These are phyloP conservation scores for Pterostichus niger DNA, from an alignment of 2,888 invertebrate species.

Conservation along the genomic window DNA sequence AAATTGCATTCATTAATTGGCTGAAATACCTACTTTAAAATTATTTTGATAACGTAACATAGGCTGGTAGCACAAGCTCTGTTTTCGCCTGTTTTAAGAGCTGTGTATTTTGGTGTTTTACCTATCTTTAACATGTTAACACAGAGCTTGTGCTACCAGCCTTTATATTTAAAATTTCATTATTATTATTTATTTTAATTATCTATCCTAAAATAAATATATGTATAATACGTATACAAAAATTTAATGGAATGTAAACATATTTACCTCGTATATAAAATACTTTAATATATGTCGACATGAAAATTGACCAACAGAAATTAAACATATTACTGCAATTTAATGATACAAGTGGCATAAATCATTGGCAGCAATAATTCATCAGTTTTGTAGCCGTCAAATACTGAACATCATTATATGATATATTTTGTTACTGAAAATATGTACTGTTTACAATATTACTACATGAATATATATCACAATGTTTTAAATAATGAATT, in stretches of 20 bases:
- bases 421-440: background rate
- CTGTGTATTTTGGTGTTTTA: too few species aligned
- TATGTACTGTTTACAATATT: constrained; percentile 10
- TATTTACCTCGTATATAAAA: background rate
- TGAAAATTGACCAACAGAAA: background rate
- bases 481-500: background rate
- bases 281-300: background rate
- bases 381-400: constrained; percentile 10
- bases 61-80: too few species aligned
- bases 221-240: background rate
- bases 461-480: background rate
- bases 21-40: background rate
- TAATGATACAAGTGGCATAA: constrained; percentile 11
- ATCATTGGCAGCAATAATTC: constrained; percentile 14
- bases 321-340: constrained; percentile 24
- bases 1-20: constrained; percentile 7
- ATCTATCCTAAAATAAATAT: background rate
- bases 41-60: background rate
- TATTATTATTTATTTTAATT: background rate
- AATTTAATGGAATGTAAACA: constrained; percentile 11
- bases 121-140: too few species aligned
- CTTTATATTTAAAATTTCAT: background rate
- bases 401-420: constrained; percentile 8
- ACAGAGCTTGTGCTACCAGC: too few species aligned
- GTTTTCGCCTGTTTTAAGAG: too few species aligned